Conservation (phyloP, 2,797 vertebrate genomes). For the Anableps anableps region DNA sequence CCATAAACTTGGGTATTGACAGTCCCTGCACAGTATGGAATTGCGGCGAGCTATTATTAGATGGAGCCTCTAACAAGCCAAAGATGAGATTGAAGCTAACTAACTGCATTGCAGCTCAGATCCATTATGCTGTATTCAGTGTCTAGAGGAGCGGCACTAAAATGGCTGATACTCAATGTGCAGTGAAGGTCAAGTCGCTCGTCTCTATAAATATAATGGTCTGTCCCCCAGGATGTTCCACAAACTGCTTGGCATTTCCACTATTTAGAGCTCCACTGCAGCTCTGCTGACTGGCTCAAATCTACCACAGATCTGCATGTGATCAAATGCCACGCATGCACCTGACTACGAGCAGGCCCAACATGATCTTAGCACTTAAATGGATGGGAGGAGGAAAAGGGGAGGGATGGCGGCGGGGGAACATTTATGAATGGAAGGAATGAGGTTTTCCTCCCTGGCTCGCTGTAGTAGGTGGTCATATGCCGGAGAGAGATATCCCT, state of each 20-base stretch:
- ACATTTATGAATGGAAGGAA: slow-evolving; percentile 76
- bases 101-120: slow-evolving; percentile 74
- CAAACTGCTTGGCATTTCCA: slow-evolving; percentile 73
- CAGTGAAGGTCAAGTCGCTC: slow-evolving; percentile 83
- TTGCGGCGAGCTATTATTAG: slow-evolving; percentile 76
- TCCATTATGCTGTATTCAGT: slow-evolving; percentile 73
- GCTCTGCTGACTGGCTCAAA: slow-evolving; percentile 67
- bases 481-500: slow-evolving; percentile 36
- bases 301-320: slow-evolving; percentile 65
- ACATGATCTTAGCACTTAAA: slow-evolving; percentile 60
- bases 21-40: slow-evolving; percentile 63
- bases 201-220: slow-evolving; percentile 84
- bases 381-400: slow-evolving; percentile 27
- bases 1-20: slow-evolving; percentile 43
- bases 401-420: neutral
- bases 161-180: slow-evolving; percentile 81
- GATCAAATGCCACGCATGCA: slow-evolving; percentile 68
- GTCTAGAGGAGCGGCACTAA: slow-evolving; percentile 72
- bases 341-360: slow-evolving; percentile 49
- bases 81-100: slow-evolving; percentile 73
- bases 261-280: slow-evolving; percentile 63
- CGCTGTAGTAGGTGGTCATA: slow-evolving; percentile 56
- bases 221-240: slow-evolving; percentile 79
- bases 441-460: slow-evolving; percentile 65
- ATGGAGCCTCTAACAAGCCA: slow-evolving; percentile 62